Evolutionary conservation across 2,888 invertebrate genomes (phyloP).

Genomic region (Polymixis flavicincta): DNA sequence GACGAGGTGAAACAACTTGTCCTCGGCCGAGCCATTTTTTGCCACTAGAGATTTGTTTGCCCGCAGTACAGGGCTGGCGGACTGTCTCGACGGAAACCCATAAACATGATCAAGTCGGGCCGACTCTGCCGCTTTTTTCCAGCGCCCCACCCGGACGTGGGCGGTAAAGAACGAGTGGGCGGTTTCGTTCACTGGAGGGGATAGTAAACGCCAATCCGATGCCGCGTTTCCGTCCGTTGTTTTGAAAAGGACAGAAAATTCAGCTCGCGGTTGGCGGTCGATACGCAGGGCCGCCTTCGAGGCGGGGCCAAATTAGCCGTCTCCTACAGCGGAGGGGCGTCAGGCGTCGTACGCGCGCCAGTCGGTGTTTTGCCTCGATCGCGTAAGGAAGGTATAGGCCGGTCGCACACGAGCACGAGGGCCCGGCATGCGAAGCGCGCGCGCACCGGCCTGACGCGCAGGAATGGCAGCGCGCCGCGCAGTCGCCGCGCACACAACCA

Average conservation of each 20-base stretch:
- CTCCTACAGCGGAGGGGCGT: slow-evolving; percentile 88
- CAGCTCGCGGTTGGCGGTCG: slow-evolving; percentile 78
- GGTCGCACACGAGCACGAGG: slow-evolving; percentile 77
- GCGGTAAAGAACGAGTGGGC: slow-evolving; percentile 76
- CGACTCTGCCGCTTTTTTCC: slow-evolving; percentile 88
- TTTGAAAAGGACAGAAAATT: slow-evolving; percentile 85
- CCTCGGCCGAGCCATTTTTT: slow-evolving; percentile 88
- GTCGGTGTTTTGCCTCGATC: slow-evolving; percentile 87
- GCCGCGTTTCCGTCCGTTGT: slow-evolving; percentile 66
- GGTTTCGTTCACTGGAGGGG: slow-evolving; percentile 77
- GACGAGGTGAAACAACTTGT: slow-evolving; percentile 89
- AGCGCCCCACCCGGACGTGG: slow-evolving; percentile 81
- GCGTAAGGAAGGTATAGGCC: slow-evolving; percentile 85
- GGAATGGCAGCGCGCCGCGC: slow-evolving; percentile 88
- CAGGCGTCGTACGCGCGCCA: slow-evolving; percentile 87
- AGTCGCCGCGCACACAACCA: slow-evolving; percentile 86
- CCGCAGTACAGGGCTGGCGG: slow-evolving; percentile 84
- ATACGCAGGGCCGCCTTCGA: slow-evolving; percentile 75
- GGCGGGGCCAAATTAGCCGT: slow-evolving; percentile 84
- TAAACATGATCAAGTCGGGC: slow-evolving; percentile 88
- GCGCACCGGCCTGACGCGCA: slow-evolving; percentile 86
- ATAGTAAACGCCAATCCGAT: slow-evolving; percentile 78
- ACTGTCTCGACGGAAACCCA: slow-evolving; percentile 89
- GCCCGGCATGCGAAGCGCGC: slow-evolving; percentile 86
- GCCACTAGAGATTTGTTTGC: slow-evolving; percentile 90